These are phyloP conservation scores for Drosophila mayri DNA, from an alignment of 1,140 invertebrate genomes.

Conservation along the genomic window DNA sequence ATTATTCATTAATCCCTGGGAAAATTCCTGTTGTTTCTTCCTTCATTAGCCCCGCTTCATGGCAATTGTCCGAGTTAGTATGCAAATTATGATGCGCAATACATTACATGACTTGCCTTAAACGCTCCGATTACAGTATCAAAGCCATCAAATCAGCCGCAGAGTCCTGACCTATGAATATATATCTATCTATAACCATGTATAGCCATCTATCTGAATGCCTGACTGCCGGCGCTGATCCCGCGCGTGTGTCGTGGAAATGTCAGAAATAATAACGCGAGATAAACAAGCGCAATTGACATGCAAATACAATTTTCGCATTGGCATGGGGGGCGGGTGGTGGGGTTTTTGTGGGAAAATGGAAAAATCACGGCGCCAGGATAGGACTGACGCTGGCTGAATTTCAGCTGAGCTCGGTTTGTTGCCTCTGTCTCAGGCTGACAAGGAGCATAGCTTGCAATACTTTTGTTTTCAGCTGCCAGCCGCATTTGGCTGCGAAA, in stretches of 20 bases:
- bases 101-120: conserved; percentile 59
- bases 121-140: conserved; percentile 53
- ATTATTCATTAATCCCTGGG: conserved; percentile 25
- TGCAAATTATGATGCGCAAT: conserved; percentile 67
- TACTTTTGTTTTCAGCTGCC: conserved; percentile 65
- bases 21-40: not conserved
- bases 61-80: conserved; percentile 32
- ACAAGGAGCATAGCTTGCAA: conserved; percentile 62
- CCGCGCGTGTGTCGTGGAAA: conserved; percentile 50
- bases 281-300: conserved; percentile 81
- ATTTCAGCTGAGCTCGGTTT: conserved; percentile 4
- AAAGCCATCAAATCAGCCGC: conserved; percentile 46
- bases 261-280: conserved; percentile 78
- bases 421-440: conserved; percentile 7
- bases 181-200: conserved; percentile 13
- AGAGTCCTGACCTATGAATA: conserved; percentile 32
- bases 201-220: conserved; percentile 15
- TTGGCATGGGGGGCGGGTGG: conserved; percentile 2
- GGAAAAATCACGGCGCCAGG: conserved; percentile 52
- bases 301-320: conserved; percentile 78
- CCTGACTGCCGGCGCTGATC: conserved; percentile 29
- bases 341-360: conserved; percentile 10
- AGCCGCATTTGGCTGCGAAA: conserved; percentile 60
- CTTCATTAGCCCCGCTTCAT: conserved; percentile 13
- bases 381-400: conserved; percentile 13